Base-by-base conservation (phyloP, 2,797 vertebrate genomes). In the Gadopsis marmoratus region DNA sequence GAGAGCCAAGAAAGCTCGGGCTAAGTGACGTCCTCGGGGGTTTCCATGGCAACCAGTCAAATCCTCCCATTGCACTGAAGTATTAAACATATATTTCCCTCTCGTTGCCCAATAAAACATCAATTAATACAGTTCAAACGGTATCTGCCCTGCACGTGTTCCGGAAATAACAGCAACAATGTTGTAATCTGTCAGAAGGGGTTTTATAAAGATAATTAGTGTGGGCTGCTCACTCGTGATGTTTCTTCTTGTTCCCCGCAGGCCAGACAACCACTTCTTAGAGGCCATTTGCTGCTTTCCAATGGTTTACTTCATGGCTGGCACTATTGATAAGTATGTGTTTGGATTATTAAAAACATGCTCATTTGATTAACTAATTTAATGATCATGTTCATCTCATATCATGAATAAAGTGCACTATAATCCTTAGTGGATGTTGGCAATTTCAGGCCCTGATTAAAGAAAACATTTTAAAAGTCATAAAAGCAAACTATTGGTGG, bases 251-350 rank as follows among this genome's bases (percentile, higher is more conserved):
- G 26, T 91, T 81, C 81, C 53, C 87, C 56, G 0, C 93, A 99
- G 98, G 87, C 98, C 98, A 0, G 98, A 99, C 88, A 97, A 97
- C 88, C 97, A 99, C 92, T 99, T 99, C 90, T 93, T 99, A 74
- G 98, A 99, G 92, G 98, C 98, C 87, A 99, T 99, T 90, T 99
- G 97, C 93, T 99, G 97, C 90, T 99, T 99, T 79, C 98, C 98
- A 9, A 98, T 99, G 98, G 98, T 99, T 82, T 99, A 98, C 94
- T 99, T 97, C 91, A 99, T 99, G 97, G 96, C 97, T 67, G 98
- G 98, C 84, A 97, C 96, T 0, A 97, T 99, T 10, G 98, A 99
- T 93, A 99, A 99, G 98, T 99, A 96, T 83, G 97, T 91, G 23
- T 62, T 81, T 75, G 14, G 7, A 21, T 63, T 50, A 33, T 65